Evolutionary conservation across 2,113 vertebrate species (phyloP), one percentile per base, ranked within the genome.

Genomic region (Ellobius talpinus): DNA sequence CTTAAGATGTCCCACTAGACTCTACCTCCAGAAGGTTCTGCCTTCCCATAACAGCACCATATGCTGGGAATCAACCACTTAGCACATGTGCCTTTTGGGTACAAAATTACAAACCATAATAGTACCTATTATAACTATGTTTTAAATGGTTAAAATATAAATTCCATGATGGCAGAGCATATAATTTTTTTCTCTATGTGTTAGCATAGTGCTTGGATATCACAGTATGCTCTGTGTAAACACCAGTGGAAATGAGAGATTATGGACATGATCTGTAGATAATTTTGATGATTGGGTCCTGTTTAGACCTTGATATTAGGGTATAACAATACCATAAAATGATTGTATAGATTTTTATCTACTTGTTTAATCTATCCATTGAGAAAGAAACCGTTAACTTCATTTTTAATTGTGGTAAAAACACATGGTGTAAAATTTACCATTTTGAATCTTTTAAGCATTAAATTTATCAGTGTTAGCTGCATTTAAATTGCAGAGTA

Each of bases 361-460:
- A 94, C 58, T 65, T 90, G 31, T 61, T 33, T 87, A 10, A 68
- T 55, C 23, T 81, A 19, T 74, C 16, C 33, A 2, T 66, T 33
- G 17, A 58, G 55, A 31, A 55, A 52, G n/a, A 76, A 31, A 58
- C 58, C 9, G 29, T 84, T 65, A 52, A 79, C 55, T 68, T 70
- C 21, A 66, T 36, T 77, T 93, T 87, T 68, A 77, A 86, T 55
- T 93, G 61, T 84, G 55, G 31, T n/a, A 77, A 65, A 86, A 77
- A 29, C 26, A 58, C 33, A 23, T 23, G 39, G 45, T 50, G 4
- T 76, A 87, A 66, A 87, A 66, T 36, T 39, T 42, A 77, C 36
- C 70, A 77, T 76, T 92, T 52, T 86, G 72, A 87, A 5, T 39
- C 86, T 52, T 65, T 76, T 76, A 74, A 52, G 58, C n/a, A 24